A percentile compares a stretch with the other conserved stretches of the same genome.
phyloP scores from a whole-genome alignment of 2,797 vertebrate species.

The Ctenochaetus hawaiiensis region DNA sequence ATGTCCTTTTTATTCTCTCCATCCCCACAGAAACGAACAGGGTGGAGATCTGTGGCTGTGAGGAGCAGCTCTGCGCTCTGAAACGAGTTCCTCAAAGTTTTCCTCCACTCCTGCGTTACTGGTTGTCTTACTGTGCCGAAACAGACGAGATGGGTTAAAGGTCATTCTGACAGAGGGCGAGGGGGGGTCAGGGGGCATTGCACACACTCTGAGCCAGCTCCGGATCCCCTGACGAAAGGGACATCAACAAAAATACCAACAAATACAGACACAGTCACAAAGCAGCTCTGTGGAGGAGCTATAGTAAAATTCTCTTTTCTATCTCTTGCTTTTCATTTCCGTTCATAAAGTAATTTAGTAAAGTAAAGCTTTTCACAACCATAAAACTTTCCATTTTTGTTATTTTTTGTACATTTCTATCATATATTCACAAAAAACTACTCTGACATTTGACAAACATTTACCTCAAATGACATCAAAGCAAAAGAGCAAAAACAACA shows the following conservation, averaged over 20 bases:
- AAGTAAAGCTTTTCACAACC: conserved; percentile 87
- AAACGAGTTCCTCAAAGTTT: conserved; percentile 51
- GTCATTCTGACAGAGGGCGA: conserved; percentile 6
- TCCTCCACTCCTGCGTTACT: conserved; percentile 41
- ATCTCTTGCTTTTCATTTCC: conserved; percentile 73
- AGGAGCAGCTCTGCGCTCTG: conserved; percentile 52
- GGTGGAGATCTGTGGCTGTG: conserved; percentile 41
- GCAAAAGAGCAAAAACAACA: conserved; percentile 77
- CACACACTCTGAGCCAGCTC: conserved; percentile 62
- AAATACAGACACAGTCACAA: conserved; percentile 78
- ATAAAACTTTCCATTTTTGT: conserved; percentile 74
- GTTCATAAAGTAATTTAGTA: conserved; percentile 77
- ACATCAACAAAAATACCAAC: conserved; percentile 73
- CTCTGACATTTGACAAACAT: conserved; percentile 87
- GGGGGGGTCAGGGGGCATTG: conserved; percentile 63
- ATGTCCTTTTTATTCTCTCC: conserved; percentile 52
- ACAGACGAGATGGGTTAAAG: conserved; percentile 35
- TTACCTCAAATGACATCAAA: conserved; percentile 87
- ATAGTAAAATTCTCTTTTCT: conserved; percentile 68
- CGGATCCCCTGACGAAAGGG: conserved; percentile 60
- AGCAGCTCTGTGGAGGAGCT: conserved; percentile 68
- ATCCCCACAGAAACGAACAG: conserved; percentile 43
- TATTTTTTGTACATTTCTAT: conserved; percentile 83
- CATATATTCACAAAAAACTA: conserved; percentile 86
- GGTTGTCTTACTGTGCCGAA: conserved; percentile 43